Evolutionary conservation across 2,888 invertebrate genomes (phyloP), one percentile per base, ranked within the genome.

Genomic region (Lepidocyrtinus sp.): DNA sequence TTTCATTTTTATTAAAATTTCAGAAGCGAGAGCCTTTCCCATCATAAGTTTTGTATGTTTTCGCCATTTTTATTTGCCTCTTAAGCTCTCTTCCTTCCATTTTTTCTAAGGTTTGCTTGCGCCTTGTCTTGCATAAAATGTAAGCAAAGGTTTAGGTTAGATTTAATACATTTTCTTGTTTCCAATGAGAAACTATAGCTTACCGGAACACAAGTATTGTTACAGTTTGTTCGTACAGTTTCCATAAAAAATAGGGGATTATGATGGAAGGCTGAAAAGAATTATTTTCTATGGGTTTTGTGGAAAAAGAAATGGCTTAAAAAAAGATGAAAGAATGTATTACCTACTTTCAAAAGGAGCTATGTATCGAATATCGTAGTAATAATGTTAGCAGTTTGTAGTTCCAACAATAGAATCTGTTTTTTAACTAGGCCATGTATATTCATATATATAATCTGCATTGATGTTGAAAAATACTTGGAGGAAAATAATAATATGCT

Each of bases 81-180:
- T 22, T 61, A 2, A 22, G 27, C 12, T 68, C 27, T 55, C 71
- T 62, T 36, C 61, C 24, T 71, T 45, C 19, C 9, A 36, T 19
- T 27, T 24, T 22, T 61, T 27, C 21, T 71, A 27, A 26, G 70
- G 70, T 59, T 7, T 27, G 25, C 24, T 65, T n/a, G 17, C 19
- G 19, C 25, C 63, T 64, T 64, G 9, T 5, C 17, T n/a, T 24
- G 19, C 1, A n/a, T n/a, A 26, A 61, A 15, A 61, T 61, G 68
- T 68, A 75, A 68, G 27, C 22, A 50, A 12, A 36, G 67, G 77
- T 67, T 78, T 72, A 78, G 59, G 72, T 78, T 78, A 67, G 71
- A 78, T 12, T 36, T 78, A 78, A 72, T 78, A 67, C n/a, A n/a
- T n/a, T 71, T 72, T 78, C 70, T 59, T 78, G 77, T 71, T 71